A percentile compares a stretch with the other conserved stretches of the same genome.
phyloP scores from a whole-genome alignment of 1,140 invertebrate genomes.

The Zaprionus taronus region DNA sequence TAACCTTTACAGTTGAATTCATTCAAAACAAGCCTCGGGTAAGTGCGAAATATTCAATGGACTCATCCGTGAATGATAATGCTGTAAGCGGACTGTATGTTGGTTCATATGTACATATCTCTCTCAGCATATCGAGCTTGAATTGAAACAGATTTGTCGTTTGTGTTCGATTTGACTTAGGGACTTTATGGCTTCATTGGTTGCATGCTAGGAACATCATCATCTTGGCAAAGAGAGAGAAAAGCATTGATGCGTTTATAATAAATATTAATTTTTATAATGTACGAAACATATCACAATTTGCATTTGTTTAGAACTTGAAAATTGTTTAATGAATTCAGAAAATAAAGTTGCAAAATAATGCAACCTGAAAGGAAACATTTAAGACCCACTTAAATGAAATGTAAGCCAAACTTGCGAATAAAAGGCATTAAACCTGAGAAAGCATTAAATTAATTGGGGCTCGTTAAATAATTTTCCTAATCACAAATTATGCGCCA shows the following conservation, averaged over 20 bases:
- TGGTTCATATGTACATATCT: not conserved
- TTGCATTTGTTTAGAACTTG: not conserved
- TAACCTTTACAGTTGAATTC: slow-evolving; percentile 84
- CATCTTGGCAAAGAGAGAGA: not conserved
- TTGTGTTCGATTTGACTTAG: not conserved
- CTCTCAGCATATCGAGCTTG: slow-evolving; percentile 1
- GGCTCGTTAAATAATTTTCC: slow-evolving; percentile 77
- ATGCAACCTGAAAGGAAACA: slow-evolving; percentile 5
- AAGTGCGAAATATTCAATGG: slow-evolving; percentile 45
- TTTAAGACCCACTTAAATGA: slow-evolving; percentile 24
- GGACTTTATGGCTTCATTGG: slow-evolving; percentile 24
- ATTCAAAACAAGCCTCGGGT: slow-evolving; percentile 66
- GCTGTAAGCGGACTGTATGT: not conserved
- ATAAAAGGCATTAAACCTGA: slow-evolving; percentile 43
- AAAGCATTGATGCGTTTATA: not conserved
- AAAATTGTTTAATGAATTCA: not conserved
- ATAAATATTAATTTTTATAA: no score
- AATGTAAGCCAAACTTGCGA: slow-evolving; percentile 45
- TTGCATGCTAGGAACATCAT: not conserved
- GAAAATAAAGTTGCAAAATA: not conserved
- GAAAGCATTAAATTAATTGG: slow-evolving; percentile 78
- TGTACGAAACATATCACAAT: no score
- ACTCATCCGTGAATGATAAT: slow-evolving; percentile 42
- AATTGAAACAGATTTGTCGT: slow-evolving; percentile 31
- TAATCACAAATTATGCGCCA: slow-evolving; percentile 75